Conservation (phyloP, 1,140 invertebrate genomes). For the Drosophila yakuba region DNA sequence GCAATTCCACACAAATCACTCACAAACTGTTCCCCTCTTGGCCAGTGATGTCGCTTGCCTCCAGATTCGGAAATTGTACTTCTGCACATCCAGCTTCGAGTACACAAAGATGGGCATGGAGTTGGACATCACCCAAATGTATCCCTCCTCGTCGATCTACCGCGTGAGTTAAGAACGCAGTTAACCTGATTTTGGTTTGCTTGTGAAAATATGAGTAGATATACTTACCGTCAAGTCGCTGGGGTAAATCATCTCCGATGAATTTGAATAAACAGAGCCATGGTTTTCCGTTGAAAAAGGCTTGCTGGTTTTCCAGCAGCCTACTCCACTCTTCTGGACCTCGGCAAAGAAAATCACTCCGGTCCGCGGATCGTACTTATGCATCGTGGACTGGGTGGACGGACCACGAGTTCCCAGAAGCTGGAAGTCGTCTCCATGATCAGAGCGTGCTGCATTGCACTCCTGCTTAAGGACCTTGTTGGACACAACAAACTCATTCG, state of each 20-base stretch:
- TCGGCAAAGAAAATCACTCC: constrained; percentile 89
- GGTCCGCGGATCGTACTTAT: constrained; percentile 86
- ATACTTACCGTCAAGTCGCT: constrained; percentile 77
- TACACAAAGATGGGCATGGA: constrained; percentile 87
- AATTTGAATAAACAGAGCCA: constrained; percentile 86
- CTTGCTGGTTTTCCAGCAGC: constrained; percentile 88
- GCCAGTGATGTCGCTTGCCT: constrained; percentile 48
- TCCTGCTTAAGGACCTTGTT: constrained; percentile 88
- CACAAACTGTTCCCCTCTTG: constrained; percentile 68
- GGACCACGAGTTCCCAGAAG: constrained; percentile 87
- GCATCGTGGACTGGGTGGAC: constrained; percentile 87
- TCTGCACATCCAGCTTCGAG: constrained; percentile 86
- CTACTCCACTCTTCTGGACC: constrained; percentile 88
- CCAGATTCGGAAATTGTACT: constrained; percentile 87
- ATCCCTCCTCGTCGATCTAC: constrained; percentile 86
- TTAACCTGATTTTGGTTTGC: not conserved
- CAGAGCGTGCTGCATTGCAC: constrained; percentile 86
- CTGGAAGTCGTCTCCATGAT: constrained; percentile 86
- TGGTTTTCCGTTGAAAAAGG: constrained; percentile 86
- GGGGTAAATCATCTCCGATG: constrained; percentile 88
- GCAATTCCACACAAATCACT: constrained; percentile 64
- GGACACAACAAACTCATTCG: constrained; percentile 88
- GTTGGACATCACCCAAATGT: constrained; percentile 87
- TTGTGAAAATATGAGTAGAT: not conserved
- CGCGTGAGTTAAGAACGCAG: not conserved